Evolutionary conservation across 2,888 invertebrate species (phyloP), one percentile per base, ranked within the genome.

Genomic region (Drosophila diplacantha): DNA sequence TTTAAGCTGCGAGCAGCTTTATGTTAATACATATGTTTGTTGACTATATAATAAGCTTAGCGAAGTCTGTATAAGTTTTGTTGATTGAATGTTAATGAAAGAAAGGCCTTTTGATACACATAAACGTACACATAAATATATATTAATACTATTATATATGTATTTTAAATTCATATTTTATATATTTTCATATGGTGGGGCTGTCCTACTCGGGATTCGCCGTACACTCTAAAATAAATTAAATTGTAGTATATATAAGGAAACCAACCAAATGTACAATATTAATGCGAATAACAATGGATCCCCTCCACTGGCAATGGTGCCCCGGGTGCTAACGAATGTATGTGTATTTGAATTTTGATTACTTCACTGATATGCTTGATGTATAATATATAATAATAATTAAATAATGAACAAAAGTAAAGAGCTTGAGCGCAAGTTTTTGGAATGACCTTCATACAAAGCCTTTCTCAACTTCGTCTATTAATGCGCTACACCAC

Each of bases 281-380:
- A 39, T 44, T 56, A 26, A 75, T 74, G 64, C 61, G 57, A 66
- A 72, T 71, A 75, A 81, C 75, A 78, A 75, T 62, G 43, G 56
- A 37, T 56, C 55, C 43, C 47, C 38, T 24, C 18, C 31, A 39
- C 12, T 37, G 46, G 34, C 49, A 29, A 32, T 7, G 11, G 38
- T 14, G 49, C 14, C 24, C 26, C 41, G 31, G 47, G 37, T 37
- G 59, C 31, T 57, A 59, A 68, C 39, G 53, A 61, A 59, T 75
- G 52, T n/a, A 22, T 52, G 24, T 16, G 57, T 71, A n/a, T 44
- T 63, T 71, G 51, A 53, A 50, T 46, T 67, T 71, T 66, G 44
- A 73, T 64, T 65, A 53, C 66, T 50, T 60, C 68, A 71, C 47
- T 79, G 80, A 78, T 78, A 78, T 79, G 77, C 78, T 65, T 56